Evolutionary conservation across 2,888 invertebrate species (phyloP), one percentile per base, ranked within the genome.

Genomic region (Cantharis flavilabris): DNA sequence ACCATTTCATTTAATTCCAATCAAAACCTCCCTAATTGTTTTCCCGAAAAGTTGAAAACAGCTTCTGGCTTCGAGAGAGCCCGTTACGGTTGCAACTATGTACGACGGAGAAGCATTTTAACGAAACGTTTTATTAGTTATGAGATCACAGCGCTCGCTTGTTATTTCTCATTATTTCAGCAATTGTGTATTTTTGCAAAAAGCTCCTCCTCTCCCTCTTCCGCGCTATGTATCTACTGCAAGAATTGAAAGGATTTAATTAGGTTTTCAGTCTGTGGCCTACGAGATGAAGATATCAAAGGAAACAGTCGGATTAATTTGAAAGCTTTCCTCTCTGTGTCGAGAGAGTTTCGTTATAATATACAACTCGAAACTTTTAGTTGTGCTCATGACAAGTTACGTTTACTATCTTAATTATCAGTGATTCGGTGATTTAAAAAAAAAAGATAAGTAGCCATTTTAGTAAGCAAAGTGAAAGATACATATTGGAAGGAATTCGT

Each of bases 241-340:
- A 74, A 76, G 71, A 75, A 78, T 78, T 70, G 76, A 76, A 78
- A 76, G 78, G 78, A 76, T 78, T 78, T 78, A 78, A 78, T 78
- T 76, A 78, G 76, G 78, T 78, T 78, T 67, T 73, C 69, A 72
- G 62, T 69, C 71, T 76, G 76, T 73, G 78, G 78, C 78, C 78
- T 76, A 71, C 63, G 71, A 75, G 76, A 78, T 75, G 73, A 73
- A 78, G 78, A 78, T 78, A 78, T 76, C 78, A 78, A 78, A 78
- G 78, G 78, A 78, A 78, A 73, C 73, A 78, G 78, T 76, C 75
- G 70, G 76, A 70, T 76, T 78, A 78, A 78, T 78, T 78, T 78
- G 78, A 78, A 78, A 78, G 75, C 76, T 78, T 73, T 72, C 33
- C 69, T 76, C 72, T 75, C 71, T 75, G 49, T n/a, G 72, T 23